Evolutionary conservation across 2,797 vertebrate species (phyloP).

Genomic region (Cryptoblepharus egeriae): DNA sequence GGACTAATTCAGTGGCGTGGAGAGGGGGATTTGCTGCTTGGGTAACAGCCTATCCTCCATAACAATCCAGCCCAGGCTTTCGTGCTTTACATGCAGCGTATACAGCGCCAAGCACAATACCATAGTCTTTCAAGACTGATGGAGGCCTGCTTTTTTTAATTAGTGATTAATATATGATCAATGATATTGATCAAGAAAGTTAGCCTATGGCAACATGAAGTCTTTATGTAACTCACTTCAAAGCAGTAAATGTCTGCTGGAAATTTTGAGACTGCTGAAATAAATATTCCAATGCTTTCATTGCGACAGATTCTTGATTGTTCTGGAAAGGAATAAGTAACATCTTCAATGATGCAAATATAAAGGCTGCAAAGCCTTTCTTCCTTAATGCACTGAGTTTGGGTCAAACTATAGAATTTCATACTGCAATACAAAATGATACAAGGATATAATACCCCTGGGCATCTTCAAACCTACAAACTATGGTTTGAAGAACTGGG

Average conservation of each 20-base stretch:
- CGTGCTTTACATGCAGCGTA: too few species aligned
- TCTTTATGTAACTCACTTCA: slow-evolving; percentile 81
- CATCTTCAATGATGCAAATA: slow-evolving; percentile 5
- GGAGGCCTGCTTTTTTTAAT: too few species aligned
- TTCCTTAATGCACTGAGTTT: neutral
- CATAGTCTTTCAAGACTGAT: too few species aligned
- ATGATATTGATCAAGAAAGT: neutral
- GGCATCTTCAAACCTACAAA: too few species aligned
- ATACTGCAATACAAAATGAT: neutral
- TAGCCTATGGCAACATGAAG: too few species aligned
- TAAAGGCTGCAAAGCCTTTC: neutral
- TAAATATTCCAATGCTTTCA: slow-evolving; percentile 86
- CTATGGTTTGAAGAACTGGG: too few species aligned
- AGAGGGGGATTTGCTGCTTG: too few species aligned
- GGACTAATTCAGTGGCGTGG: too few species aligned
- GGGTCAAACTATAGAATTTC: neutral
- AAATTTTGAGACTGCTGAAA: slow-evolving; percentile 82
- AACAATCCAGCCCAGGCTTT: too few species aligned
- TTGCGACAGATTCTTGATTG: slow-evolving; percentile 80
- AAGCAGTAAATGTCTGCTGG: slow-evolving; percentile 80
- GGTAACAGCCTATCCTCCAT: too few species aligned
- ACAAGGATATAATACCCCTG: neutral
- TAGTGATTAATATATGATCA: neutral
- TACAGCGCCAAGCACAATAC: too few species aligned
- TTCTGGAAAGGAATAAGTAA: slow-evolving; percentile 77